Percentiles rank a stretch among this genome's conserved stretches.
phyloP scores from a whole-genome alignment of 2,888 invertebrate species.

The Vesta saturnalis region DNA sequence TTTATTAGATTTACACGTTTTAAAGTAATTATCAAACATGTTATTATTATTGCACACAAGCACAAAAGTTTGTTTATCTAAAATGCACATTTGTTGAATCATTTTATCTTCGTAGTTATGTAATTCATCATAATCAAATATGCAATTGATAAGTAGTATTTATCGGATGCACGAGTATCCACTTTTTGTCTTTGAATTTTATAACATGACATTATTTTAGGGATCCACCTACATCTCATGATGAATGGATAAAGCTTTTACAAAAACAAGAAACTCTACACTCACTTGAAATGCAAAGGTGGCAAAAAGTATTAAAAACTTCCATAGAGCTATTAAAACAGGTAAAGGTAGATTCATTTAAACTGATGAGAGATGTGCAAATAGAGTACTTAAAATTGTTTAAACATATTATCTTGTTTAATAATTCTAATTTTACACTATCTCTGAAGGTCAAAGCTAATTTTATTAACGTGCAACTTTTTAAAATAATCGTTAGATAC shows the following conservation, averaged over 20 bases:
- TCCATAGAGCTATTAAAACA: conserved; percentile 78
- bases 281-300: conserved; percentile 82
- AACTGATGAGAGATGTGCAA: too few relatives aligned
- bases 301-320: conserved; percentile 79
- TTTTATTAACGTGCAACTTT: too few relatives aligned
- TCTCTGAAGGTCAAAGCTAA: too few relatives aligned
- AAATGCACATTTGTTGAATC: not conserved
- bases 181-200: too few relatives aligned
- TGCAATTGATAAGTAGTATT: not conserved
- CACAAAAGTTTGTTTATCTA: not conserved
- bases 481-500: too few relatives aligned
- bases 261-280: conserved; percentile 85
- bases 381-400: too few relatives aligned
- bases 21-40: conserved; percentile 58
- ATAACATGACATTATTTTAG: conserved; percentile 61
- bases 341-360: conserved; percentile 68
- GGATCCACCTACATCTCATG: conserved; percentile 76
- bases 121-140: too few relatives aligned
- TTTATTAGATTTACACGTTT: conserved; percentile 64
- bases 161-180: not conserved
- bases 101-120: too few relatives aligned
- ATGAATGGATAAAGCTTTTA: conserved; percentile 83
- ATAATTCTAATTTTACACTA: too few relatives aligned
- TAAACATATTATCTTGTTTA: too few relatives aligned
- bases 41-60: not conserved